Evolutionary conservation across 2,888 invertebrate genomes (phyloP), one percentile per base, ranked within the genome.

Genomic region (Meloe dianella): DNA sequence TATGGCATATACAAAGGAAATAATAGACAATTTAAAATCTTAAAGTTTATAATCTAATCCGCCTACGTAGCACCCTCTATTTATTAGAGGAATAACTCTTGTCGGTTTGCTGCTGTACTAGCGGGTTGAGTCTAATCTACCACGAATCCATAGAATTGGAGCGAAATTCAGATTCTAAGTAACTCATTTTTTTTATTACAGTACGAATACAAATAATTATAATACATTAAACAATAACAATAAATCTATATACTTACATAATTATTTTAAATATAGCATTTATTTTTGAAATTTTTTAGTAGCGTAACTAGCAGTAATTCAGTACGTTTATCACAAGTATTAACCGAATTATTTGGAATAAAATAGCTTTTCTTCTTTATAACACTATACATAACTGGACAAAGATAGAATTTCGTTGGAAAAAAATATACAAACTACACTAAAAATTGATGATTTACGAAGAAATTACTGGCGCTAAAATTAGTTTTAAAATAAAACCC

Each of bases 201-300:
- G 10, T 51, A 51, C 51, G 51, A 22, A 22, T 51, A 51, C 51
- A 51, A 51, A 51, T 47, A 47, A 47, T 51, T 51, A 51, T 51
- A 51, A 22, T 51, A 51, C 51, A 51, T 51, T 51, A 22, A 51
- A 51, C 51, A 22, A 51, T 51, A 51, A 51, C 51, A 51, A 51
- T 51, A 51, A 51, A 6, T 10, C 22, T 51, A 22, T 47, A 47
- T 51, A 51, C 7, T 51, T 51, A 51, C 22, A 51, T 51, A 22
- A 51, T 24, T 51, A 12, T 22, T 22, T 51, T 17, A 4, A 51
- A 51, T 51, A 51, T 51, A 51, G 51, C 22, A 22, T 22, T 9
- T 22, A 22, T 17, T 17, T 51, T 22, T 51, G 22, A 22, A 51
- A 22, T 14, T 41, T 14, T 17, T 41, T 22, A 51, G 10, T 51